Percentiles rank a stretch among this genome's conserved stretches.
Evolutionary conservation across 1,140 invertebrate genomes (phyloP).

Genomic region (Vanessa tameamea): DNA sequence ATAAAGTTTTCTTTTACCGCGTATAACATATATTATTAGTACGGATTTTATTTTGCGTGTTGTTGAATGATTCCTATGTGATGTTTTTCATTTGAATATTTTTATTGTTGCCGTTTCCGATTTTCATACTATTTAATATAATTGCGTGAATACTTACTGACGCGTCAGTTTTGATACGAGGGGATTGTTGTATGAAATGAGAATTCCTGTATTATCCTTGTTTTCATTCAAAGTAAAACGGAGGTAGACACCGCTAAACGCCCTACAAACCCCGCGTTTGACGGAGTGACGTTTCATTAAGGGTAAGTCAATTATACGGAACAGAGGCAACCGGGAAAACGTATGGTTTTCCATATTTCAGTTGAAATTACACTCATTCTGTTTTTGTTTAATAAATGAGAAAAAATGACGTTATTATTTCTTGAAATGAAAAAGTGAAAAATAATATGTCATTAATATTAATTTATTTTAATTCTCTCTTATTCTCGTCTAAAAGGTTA

Average conservation of each 20-base stretch:
- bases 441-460: constrained; percentile 56
- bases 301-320: constrained; percentile 63
- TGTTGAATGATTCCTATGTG: no score
- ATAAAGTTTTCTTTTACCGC: no score
- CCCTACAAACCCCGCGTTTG: constrained; percentile 31
- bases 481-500: constrained; percentile 27
- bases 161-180: neutral
- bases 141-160: neutral
- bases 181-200: constrained; percentile 8
- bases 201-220: constrained; percentile 16
- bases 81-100: no score
- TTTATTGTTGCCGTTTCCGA: no score
- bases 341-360: constrained; percentile 63
- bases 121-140: neutral
- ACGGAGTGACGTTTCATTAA: constrained; percentile 68
- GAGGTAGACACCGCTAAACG: constrained; percentile 30
- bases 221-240: constrained; percentile 25
- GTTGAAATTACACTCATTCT: constrained; percentile 60
- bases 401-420: constrained; percentile 58
- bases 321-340: constrained; percentile 46
- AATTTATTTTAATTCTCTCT: constrained; percentile 44
- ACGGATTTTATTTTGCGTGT: no score
- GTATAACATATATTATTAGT: no score
- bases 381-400: constrained; percentile 55
- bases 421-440: constrained; percentile 47